Evolutionary conservation across 1,140 invertebrate genomes (phyloP).

Genomic region (Ceratina calcarata): DNA sequence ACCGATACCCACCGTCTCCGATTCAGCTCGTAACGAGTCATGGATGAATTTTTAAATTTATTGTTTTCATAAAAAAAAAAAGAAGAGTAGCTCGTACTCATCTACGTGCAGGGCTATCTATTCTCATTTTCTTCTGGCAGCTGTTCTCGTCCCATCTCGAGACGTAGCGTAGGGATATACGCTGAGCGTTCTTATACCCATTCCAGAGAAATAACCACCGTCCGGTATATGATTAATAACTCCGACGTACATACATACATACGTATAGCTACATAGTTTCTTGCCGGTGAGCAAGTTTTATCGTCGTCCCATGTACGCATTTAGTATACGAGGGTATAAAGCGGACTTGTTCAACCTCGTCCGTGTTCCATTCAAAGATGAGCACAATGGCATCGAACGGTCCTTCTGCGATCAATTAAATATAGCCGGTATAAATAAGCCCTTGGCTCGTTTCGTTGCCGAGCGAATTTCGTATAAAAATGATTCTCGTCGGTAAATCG

Average conservation of each 20-base stretch:
- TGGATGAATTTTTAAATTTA: too few species aligned
- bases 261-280: conserved; percentile 14
- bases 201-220: conserved; percentile 42
- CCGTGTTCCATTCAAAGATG: conserved; percentile 29
- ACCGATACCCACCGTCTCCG: too few species aligned
- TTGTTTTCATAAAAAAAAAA: too few species aligned
- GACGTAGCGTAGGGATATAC: not conserved
- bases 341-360: not conserved
- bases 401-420: conserved; percentile 41
- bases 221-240: conserved; percentile 47
- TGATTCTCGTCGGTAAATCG: conserved; percentile 40
- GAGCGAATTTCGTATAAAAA: not conserved
- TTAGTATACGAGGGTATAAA: conserved; percentile 6
- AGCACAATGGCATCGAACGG: conserved; percentile 26
- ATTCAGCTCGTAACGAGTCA: too few species aligned
- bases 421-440: conserved; percentile 46
- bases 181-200: conserved; percentile 11
- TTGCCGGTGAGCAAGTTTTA: conserved; percentile 32
- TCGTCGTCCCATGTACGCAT: conserved; percentile 4
- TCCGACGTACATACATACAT: not conserved
- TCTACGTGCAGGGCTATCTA: too few species aligned
- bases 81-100: too few species aligned
- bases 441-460: not conserved
- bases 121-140: too few species aligned
- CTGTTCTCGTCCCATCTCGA: too few species aligned